These are phyloP conservation scores for Amphiprion percula DNA, from an alignment of 2,113 vertebrate species.

Conservation along the genomic window DNA sequence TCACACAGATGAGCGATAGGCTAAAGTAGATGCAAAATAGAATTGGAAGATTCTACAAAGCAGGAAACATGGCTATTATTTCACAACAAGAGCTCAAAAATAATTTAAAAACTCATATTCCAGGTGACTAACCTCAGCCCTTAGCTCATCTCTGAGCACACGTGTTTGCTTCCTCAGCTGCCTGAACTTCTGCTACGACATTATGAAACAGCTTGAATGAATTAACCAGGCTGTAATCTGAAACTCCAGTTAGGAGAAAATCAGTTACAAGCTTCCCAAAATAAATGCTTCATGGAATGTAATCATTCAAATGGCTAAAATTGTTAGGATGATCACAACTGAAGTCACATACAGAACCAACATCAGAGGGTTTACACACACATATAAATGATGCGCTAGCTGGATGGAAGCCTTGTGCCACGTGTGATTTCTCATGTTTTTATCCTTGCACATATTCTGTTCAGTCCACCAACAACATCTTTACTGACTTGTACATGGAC, in stretches of 20 bases:
- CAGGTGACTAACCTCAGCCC: constrained; percentile 1
- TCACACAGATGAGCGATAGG: too few species aligned
- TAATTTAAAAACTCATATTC: neutral
- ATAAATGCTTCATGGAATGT: constrained; percentile 15
- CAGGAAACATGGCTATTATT: too few species aligned
- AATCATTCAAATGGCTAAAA: constrained; percentile 15
- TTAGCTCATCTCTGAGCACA: neutral
- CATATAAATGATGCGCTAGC: neutral
- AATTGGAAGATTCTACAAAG: too few species aligned
- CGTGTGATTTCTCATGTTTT: neutral
- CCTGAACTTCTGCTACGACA: constrained; percentile 10
- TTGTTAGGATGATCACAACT: neutral
- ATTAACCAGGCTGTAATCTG: constrained; percentile 16
- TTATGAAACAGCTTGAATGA: constrained; percentile 22
- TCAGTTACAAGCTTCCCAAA: constrained; percentile 13
- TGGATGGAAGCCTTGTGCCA: constrained; percentile 9
- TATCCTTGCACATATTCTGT: constrained; percentile 4
- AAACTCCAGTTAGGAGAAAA: constrained; percentile 14
- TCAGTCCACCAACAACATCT: neutral
- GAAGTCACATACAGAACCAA: neutral
- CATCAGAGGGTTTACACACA: neutral
- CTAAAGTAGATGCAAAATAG: too few species aligned
- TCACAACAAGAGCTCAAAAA: too few species aligned
- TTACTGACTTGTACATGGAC: constrained; percentile 9
- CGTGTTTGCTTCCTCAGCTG: constrained; percentile 22